These are phyloP conservation scores for Cyprinodon diabolis DNA, from an alignment of 2,797 vertebrate species.

Conservation along the genomic window DNA sequence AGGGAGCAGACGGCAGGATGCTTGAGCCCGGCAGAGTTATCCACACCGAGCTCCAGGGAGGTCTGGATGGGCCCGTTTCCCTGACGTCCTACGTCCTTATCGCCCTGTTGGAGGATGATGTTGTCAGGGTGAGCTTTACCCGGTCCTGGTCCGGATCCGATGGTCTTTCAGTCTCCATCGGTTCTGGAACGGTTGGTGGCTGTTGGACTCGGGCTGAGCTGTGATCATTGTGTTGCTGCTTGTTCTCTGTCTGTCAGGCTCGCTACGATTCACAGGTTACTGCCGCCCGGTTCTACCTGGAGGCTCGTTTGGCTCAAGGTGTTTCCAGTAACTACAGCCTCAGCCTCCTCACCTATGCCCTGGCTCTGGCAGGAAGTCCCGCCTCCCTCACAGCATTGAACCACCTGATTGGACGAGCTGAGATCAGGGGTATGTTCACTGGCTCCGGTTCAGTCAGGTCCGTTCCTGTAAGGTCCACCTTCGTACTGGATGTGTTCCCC, in stretches of 20 bases:
- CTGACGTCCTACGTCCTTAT: conserved; percentile 89
- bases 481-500: neutral
- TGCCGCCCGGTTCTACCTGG: conserved; percentile 80
- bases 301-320: conserved; percentile 77
- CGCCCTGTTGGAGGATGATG: conserved; percentile 82
- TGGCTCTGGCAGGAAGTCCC: conserved; percentile 81
- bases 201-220: too few species aligned
- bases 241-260: conserved; percentile 48
- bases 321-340: conserved; percentile 88
- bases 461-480: neutral
- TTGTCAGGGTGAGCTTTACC: conserved; percentile 72
- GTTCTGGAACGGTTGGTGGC: neutral
- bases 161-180: neutral
- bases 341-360: conserved; percentile 83
- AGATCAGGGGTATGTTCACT: conserved; percentile 74
- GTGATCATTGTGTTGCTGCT: neutral
- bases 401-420: conserved; percentile 79
- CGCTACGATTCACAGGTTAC: conserved; percentile 48
- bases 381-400: conserved; percentile 73
- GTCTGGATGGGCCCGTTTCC: conserved; percentile 78
- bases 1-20: conserved; percentile 82
- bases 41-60: conserved; percentile 87
- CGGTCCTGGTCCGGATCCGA: neutral
- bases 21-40: conserved; percentile 87
- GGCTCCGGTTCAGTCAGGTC: neutral